Conservation (phyloP, 1,140 invertebrate genomes). For the Drosophila nigromelanica region DNA sequence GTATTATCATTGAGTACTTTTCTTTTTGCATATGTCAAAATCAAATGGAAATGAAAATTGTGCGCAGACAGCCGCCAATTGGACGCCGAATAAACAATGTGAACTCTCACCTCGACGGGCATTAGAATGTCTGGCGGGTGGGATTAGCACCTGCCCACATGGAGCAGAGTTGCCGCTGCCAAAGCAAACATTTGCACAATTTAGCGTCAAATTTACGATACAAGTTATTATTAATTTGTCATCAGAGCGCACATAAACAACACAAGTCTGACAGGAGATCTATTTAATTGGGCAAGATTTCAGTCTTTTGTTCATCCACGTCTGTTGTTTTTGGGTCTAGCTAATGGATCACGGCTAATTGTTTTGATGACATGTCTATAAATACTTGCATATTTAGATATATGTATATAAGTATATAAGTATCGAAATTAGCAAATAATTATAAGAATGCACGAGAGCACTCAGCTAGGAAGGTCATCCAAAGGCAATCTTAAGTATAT, state of each 20-base stretch:
- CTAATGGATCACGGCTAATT: slow-evolving; percentile 74
- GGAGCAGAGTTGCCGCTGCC: slow-evolving; percentile 2
- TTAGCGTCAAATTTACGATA: slow-evolving; percentile 75
- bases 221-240: slow-evolving; percentile 83
- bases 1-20: background rate
- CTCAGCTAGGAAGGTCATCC: slow-evolving; percentile 55
- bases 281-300: slow-evolving; percentile 65
- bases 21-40: slow-evolving; percentile 22
- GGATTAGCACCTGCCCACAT: slow-evolving; percentile 48
- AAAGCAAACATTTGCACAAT: slow-evolving; percentile 48
- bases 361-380: slow-evolving; percentile 64
- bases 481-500: slow-evolving; percentile 44
- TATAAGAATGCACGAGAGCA: slow-evolving; percentile 38
- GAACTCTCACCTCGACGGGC: slow-evolving; percentile 68
- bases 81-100: slow-evolving; percentile 66
- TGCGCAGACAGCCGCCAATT: slow-evolving; percentile 51
- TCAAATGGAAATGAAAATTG: slow-evolving; percentile 16
- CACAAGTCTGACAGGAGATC: slow-evolving; percentile 35
- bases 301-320: slow-evolving; percentile 17
- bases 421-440: slow-evolving; percentile 60
- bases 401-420: background rate
- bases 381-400: slow-evolving; percentile 24
- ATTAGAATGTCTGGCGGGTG: background rate
- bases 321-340: slow-evolving; percentile 16
- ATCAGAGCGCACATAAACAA: slow-evolving; percentile 61